Percentiles rank a stretch among this genome's conserved stretches.
Evolutionary conservation across 2,888 invertebrate genomes (phyloP).

Genomic region (Drosophila flavopinicola): DNA sequence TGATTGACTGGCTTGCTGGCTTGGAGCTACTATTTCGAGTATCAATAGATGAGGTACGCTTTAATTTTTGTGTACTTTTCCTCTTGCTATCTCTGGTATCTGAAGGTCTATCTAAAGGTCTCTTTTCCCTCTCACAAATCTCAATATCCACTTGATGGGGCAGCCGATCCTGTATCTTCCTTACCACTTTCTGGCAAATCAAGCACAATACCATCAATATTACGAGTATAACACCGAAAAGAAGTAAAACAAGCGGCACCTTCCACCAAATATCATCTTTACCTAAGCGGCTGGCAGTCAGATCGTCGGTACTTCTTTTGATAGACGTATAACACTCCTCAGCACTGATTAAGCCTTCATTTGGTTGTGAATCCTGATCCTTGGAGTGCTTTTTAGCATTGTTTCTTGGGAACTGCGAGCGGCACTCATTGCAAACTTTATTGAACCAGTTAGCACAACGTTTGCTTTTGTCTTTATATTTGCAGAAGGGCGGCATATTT

Average conservation of each 20-base stretch:
- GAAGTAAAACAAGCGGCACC: conserved; percentile 48
- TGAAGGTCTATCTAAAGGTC: too few species aligned
- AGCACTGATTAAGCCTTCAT: conserved; percentile 34
- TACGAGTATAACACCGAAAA: conserved; percentile 30
- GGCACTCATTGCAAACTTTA: conserved; percentile 37
- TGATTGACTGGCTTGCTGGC: background rate
- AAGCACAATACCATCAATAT: conserved; percentile 20
- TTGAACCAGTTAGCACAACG: conserved; percentile 43
- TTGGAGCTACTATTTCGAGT: background rate
- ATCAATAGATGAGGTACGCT: background rate
- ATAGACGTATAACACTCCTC: conserved; percentile 59
- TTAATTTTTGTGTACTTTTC: too few species aligned
- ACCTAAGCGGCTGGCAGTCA: background rate
- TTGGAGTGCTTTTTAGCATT: background rate
- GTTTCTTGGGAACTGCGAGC: conserved; percentile 23
- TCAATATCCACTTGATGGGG: conserved; percentile 2
- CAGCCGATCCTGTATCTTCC: background rate
- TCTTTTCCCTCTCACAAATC: background rate
- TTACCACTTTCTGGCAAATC: conserved; percentile 19
- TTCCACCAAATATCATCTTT: conserved; percentile 54
- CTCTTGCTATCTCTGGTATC: too few species aligned
- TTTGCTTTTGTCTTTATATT: conserved; percentile 37
- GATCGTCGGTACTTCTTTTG: conserved; percentile 14
- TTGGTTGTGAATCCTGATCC: background rate
- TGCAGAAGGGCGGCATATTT: conserved; percentile 27